Evolutionary conservation across 2,888 invertebrate genomes (phyloP).

Genomic region (Orthonevra nobilis): DNA sequence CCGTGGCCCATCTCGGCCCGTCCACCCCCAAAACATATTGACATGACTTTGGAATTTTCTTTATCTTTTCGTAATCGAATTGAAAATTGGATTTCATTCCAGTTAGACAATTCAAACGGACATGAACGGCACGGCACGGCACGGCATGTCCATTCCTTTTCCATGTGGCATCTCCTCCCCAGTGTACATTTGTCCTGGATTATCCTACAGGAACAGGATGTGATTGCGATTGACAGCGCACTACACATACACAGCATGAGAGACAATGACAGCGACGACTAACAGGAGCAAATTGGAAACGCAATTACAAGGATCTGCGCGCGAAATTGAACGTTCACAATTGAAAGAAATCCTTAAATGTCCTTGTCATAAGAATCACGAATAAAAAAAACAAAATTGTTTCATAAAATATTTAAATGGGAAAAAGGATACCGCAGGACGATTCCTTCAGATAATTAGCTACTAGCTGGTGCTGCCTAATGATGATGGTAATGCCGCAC

Average conservation of each 20-base stretch:
- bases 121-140: no score
- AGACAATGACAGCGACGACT: no score
- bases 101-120: constrained; percentile 56
- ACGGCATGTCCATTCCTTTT: constrained; percentile 14
- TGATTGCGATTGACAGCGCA: constrained; percentile 53
- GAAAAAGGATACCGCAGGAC: constrained; percentile 5
- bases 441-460: constrained; percentile 39
- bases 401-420: constrained; percentile 31
- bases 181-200: not conserved
- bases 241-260: no score
- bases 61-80: constrained; percentile 69
- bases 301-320: constrained; percentile 36
- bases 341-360: constrained; percentile 24
- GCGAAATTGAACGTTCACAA: constrained; percentile 26
- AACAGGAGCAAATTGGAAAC: constrained; percentile 20
- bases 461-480: constrained; percentile 43
- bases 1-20: not conserved
- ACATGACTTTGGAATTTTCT: constrained; percentile 69
- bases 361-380: constrained; percentile 32
- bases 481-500: constrained; percentile 66
- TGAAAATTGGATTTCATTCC: constrained; percentile 67
- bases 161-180: not conserved
- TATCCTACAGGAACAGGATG: not conserved
- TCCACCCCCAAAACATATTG: constrained; percentile 46
- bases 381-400: no score